These are phyloP conservation scores for Drosophila testacea DNA, from an alignment of 2,888 invertebrate genomes.

Conservation along the genomic window DNA sequence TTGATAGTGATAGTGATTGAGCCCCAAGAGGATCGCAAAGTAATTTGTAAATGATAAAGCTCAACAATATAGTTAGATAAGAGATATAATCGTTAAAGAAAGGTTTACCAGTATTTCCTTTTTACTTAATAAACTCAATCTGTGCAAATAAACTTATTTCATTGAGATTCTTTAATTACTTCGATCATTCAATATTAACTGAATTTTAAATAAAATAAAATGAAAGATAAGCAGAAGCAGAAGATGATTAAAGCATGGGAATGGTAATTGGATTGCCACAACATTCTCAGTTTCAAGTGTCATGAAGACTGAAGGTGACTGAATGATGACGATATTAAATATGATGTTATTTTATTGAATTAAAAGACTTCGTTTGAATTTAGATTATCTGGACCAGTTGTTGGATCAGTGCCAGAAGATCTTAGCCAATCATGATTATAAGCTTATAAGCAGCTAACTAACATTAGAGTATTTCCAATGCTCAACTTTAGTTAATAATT, in stretches of 20 bases:
- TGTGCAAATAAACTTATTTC: neutral
- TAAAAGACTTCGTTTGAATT: neutral
- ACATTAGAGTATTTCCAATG: constrained; percentile 4
- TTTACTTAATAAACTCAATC: neutral
- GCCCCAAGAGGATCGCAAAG: too few relatives aligned
- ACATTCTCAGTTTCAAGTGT: neutral
- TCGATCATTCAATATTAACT: neutral
- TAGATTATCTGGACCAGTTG: neutral
- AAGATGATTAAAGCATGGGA: constrained; percentile 1
- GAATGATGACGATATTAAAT: constrained; percentile 2
- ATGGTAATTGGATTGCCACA: constrained; percentile 1
- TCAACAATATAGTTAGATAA: neutral
- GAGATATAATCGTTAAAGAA: neutral
- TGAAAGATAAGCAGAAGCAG: neutral
- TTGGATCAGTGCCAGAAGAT: neutral
- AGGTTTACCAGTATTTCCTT: neutral
- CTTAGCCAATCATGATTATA: constrained; percentile 8
- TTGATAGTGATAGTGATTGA: too few relatives aligned
- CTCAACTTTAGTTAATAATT: constrained; percentile 10
- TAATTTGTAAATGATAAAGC: too few relatives aligned
- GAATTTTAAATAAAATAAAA: neutral
- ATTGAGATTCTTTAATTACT: neutral
- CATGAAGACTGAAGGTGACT: neutral
- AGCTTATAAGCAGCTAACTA: constrained; percentile 11
- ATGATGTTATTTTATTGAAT: constrained; percentile 4